A percentile compares a stretch with the other conserved stretches of the same genome.
Conservation (phyloP, 2,797 vertebrate species). For the Gobionotothen gibberifrons region DNA sequence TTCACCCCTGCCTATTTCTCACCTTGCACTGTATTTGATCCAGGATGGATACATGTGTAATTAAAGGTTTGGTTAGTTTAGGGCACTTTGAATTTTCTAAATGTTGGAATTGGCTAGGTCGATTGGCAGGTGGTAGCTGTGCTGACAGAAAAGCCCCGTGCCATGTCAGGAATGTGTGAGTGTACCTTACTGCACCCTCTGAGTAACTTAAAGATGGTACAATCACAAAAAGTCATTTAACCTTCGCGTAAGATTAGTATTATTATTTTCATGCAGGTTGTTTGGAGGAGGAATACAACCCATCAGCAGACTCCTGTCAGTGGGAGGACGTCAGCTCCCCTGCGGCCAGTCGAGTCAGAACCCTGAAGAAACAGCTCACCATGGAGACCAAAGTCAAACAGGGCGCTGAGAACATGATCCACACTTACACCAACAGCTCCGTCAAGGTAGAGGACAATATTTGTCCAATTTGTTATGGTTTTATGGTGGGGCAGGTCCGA, state of each 20-base stretch:
- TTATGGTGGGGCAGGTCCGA: too few relatives aligned
- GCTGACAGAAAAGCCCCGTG: fast-evolving
- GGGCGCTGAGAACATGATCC: slow-evolving; percentile 96
- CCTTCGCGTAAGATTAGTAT: neutral
- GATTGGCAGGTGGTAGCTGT: too few relatives aligned
- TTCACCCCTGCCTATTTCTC: too few relatives aligned
- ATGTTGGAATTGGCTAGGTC: too few relatives aligned
- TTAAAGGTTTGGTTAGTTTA: too few relatives aligned
- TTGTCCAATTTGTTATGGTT: too few relatives aligned
- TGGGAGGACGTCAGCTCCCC: slow-evolving; percentile 85
- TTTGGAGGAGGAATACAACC: slow-evolving; percentile 68
- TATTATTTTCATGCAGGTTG: slow-evolving; percentile 18
- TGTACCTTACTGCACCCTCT: neutral
- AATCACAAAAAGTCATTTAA: neutral
- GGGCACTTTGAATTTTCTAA: too few relatives aligned
- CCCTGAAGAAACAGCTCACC: slow-evolving; percentile 92
- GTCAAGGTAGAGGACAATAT: slow-evolving; percentile 84
- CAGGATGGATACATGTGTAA: too few relatives aligned
- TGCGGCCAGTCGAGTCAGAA: slow-evolving; percentile 82
- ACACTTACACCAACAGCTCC: slow-evolving; percentile 86
- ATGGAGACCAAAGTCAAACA: slow-evolving; percentile 96
- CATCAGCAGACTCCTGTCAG: slow-evolving; percentile 80
- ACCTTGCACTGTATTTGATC: too few relatives aligned
- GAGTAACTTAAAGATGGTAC: neutral
- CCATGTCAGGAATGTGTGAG: neutral